Evolutionary conservation across 2,113 vertebrate genomes (phyloP).

Genomic region (Hyla sarda): DNA sequence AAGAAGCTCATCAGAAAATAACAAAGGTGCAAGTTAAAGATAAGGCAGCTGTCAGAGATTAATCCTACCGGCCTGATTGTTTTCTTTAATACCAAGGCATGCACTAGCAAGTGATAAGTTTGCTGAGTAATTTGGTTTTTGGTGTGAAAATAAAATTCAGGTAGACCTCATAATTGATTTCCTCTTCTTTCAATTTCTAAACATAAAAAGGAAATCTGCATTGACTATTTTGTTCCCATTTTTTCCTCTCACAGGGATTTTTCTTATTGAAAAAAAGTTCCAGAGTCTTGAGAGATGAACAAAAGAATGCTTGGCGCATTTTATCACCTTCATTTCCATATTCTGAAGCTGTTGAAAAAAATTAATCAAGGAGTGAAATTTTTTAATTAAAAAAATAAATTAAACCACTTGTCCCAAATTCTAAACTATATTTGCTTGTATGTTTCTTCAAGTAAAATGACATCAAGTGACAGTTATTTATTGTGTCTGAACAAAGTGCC

Average conservation of each 20-base stretch:
- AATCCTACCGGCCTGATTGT: conserved; percentile 99
- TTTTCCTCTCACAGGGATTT: conserved; percentile 1
- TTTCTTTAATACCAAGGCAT: conserved; percentile 99
- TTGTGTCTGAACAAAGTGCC: conserved; percentile 75
- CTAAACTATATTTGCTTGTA: conserved; percentile 29
- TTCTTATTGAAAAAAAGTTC: conserved; percentile 28
- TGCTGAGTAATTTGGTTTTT: conserved; percentile 99
- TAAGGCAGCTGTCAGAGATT: conserved; percentile 99
- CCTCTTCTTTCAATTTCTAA: conserved; percentile 90
- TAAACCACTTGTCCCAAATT: conserved; percentile 3
- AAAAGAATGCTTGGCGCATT: background rate
- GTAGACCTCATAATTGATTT: conserved; percentile 99
- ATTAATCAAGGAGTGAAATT: background rate
- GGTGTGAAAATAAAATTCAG: conserved; percentile 99
- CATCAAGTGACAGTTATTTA: conserved; percentile 64
- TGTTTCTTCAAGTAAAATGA: conserved; percentile 49
- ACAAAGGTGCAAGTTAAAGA: conserved; percentile 99
- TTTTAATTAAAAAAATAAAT: conserved; percentile 1
- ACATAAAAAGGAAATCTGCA: conserved; percentile 83
- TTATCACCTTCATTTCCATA: conserved; percentile 27
- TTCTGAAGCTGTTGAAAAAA: conserved; percentile 5
- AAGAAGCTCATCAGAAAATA: conserved; percentile 99
- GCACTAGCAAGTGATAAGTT: conserved; percentile 99
- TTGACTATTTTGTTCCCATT: conserved; percentile 72
- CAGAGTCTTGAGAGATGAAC: conserved; percentile 24